Evolutionary conservation across 2,797 vertebrate genomes (phyloP), one percentile per base, ranked within the genome.

Genomic region (Sebastes kiyomatsui): DNA sequence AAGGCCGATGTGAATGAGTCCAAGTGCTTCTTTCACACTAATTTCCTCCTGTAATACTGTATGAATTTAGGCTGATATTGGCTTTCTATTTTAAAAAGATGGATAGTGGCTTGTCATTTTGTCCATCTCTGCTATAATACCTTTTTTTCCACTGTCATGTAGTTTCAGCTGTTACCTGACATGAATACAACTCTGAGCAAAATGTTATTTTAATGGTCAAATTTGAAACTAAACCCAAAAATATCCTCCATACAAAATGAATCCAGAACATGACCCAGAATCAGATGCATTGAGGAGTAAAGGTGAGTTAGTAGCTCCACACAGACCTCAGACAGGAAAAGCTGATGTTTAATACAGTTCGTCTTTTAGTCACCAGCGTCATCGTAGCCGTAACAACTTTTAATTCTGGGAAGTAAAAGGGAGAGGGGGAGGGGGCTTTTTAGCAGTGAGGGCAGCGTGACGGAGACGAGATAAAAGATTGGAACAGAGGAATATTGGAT

Each of bases 331-430:
- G 22, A 75, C 23, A 28, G 61, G 27, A 62, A 55, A 32, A 67
- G 58, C 30, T 35, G 56, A n/a, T 67, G 67, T 78, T 77, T 76
- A 60, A 71, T 73, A 42, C 38, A 42, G 38, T 42, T 14, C 55
- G 72, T 79, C 22, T 70, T 74, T 78, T 23, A 75, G 61, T 22
- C 12, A 2, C 55, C 32, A 16, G 64, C 55, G 75, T 75, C 42
- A 67, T 82, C 60, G 70, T 25, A 59, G 56, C 66, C 65, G 72
- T 27, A 72, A 80, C 38, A 67, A 70, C 55, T 61, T 87, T 75
- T 85, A 83, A 90, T 88, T 88, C 78, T 70, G 64, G 64, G 73
- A 81, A 81, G 88, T 81, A 80, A 65, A 16, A 25, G 14, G 38
- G n/a, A 25, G 46, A 80, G 46, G 3, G 46, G 46, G 7, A 1